These are phyloP conservation scores for Adelphocoris suturalis DNA, from an alignment of 2,888 invertebrate genomes.

Conservation along the genomic window DNA sequence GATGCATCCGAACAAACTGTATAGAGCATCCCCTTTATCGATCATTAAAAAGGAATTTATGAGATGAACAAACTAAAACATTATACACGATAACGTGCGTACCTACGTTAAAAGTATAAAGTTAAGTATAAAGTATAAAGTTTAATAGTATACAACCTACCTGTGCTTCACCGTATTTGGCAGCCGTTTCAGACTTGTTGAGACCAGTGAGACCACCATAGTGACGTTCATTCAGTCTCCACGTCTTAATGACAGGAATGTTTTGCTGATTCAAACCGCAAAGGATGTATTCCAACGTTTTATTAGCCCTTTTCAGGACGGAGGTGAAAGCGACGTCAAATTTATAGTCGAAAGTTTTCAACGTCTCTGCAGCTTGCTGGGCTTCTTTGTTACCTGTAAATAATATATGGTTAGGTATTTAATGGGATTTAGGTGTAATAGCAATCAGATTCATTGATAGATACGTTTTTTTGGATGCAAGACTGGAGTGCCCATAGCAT, in stretches of 20 bases:
- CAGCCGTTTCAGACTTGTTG: conserved; percentile 91
- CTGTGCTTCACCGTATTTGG: conserved; percentile 91
- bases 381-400: conserved; percentile 85
- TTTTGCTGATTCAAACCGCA: conserved; percentile 83
- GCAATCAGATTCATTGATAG: no score
- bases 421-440: background rate
- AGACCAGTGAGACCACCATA: conserved; percentile 92
- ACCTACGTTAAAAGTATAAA: no score
- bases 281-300: conserved; percentile 85
- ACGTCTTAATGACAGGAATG: conserved; percentile 85
- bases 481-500: no score
- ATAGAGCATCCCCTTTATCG: no score
- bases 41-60: no score
- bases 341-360: conserved; percentile 84
- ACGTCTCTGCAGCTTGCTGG: conserved; percentile 85
- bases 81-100: no score
- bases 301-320: conserved; percentile 87
- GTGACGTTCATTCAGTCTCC: conserved; percentile 93
- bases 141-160: conserved; percentile 79
- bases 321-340: conserved; percentile 92
- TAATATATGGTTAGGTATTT: background rate
- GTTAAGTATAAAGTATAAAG: no score
- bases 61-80: no score
- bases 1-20: no score
- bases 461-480: no score